A percentile compares a stretch with the other conserved stretches of the same genome.
Conservation (phyloP, 2,113 vertebrate species). For the Heterotilapia buettikoferi region DNA sequence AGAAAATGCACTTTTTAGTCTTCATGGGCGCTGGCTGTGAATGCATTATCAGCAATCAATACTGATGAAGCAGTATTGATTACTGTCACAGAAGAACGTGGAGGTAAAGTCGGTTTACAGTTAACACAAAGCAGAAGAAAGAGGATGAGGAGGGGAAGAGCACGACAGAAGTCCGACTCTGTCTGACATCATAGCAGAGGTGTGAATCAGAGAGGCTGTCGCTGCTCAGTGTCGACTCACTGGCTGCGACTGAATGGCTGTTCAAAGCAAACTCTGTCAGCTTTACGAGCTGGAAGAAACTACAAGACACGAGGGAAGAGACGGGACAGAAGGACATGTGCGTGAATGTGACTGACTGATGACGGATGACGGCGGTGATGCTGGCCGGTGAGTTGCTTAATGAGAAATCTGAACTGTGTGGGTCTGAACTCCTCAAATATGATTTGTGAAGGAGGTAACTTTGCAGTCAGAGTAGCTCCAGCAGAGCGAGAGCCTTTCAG, state of each 20-base stretch:
- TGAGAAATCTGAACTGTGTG: background rate
- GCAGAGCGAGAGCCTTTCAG: background rate
- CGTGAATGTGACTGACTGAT: background rate
- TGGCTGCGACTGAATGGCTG: background rate
- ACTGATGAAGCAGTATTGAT: background rate
- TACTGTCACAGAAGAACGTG: background rate
- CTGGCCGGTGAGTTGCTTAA: background rate
- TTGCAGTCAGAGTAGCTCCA: background rate
- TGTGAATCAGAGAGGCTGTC: background rate
- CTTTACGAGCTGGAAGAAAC: background rate
- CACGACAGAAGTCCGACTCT: background rate
- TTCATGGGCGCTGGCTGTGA: background rate
- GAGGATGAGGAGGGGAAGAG: background rate
- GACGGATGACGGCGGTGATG: background rate
- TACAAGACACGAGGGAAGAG: background rate
- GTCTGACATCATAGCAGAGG: background rate
- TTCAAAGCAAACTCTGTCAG: background rate
- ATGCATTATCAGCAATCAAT: background rate
- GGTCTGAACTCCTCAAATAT: background rate
- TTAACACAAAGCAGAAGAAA: background rate
- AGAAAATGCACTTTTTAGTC: background rate
- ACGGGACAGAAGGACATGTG: background rate
- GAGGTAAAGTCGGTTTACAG: background rate
- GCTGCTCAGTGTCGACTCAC: background rate
- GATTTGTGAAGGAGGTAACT: background rate